Evolutionary conservation across 2,797 vertebrate genomes (phyloP).

Genomic region (Ctenopoma multispine): DNA sequence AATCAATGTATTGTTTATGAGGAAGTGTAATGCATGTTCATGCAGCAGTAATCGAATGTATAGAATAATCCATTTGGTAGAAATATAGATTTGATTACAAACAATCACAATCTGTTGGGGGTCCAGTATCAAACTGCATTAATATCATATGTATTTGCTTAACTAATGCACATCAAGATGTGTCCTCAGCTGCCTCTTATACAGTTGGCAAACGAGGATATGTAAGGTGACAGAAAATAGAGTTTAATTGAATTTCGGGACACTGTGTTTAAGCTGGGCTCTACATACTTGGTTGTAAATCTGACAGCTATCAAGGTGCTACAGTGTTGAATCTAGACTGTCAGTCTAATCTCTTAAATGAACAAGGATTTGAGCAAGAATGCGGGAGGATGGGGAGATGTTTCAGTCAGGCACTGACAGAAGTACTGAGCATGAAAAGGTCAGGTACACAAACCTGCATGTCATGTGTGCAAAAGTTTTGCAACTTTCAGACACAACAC

Average conservation of each 20-base stretch:
- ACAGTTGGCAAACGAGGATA: too few relatives aligned
- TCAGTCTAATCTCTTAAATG: constrained; percentile 50
- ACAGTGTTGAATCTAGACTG: constrained; percentile 39
- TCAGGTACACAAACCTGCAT: constrained; percentile 29
- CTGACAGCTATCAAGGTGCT: too few relatives aligned
- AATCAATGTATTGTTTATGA: too few relatives aligned
- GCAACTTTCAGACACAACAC: background rate
- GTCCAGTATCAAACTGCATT: background rate
- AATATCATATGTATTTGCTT: constrained; percentile 11
- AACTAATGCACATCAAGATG: too few relatives aligned
- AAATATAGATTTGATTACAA: too few relatives aligned
- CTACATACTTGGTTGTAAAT: too few relatives aligned
- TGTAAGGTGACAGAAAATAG: constrained; percentile 3
- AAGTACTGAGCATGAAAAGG: constrained; percentile 24
- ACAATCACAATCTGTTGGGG: too few relatives aligned
- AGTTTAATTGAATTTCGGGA: constrained; percentile 23
- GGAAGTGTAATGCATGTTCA: too few relatives aligned
- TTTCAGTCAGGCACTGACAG: constrained; percentile 20
- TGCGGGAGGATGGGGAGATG: background rate
- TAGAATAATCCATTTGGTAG: too few relatives aligned
- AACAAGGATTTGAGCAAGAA: constrained; percentile 19
- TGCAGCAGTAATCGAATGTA: too few relatives aligned
- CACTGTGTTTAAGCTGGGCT: background rate
- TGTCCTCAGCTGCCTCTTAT: too few relatives aligned
- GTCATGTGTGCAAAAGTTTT: constrained; percentile 9